phyloP scores from a whole-genome alignment of 2,888 invertebrate species.

The Eumerus sabulonum region DNA sequence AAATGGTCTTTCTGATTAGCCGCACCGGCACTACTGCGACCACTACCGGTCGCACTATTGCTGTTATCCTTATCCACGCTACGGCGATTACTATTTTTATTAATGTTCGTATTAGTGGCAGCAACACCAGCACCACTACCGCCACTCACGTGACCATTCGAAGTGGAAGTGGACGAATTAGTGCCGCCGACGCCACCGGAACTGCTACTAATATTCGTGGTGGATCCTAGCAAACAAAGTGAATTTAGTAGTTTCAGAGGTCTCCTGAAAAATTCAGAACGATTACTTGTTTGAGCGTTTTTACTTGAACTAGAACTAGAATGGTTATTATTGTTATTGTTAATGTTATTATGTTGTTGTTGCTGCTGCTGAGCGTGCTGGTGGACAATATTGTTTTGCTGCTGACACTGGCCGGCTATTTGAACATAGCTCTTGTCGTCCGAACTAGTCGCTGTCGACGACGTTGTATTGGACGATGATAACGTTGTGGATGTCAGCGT shows the following conservation, averaged over 20 bases:
- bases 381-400: conserved; percentile 64
- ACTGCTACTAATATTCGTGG: conserved; percentile 47
- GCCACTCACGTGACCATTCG: conserved; percentile 69
- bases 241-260: conserved; percentile 53
- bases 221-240: conserved; percentile 65
- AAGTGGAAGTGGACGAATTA: conserved; percentile 49
- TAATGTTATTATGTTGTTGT: conserved; percentile 69
- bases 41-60: conserved; percentile 29
- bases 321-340: conserved; percentile 69
- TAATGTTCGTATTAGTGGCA: conserved; percentile 71
- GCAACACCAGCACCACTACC: conserved; percentile 50
- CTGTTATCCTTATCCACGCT: conserved; percentile 78
- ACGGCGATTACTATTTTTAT: conserved; percentile 76
- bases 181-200: conserved; percentile 35
- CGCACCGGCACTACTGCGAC: conserved; percentile 30
- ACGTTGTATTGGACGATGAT: conserved; percentile 29
- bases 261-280: conserved; percentile 60
- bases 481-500: conserved; percentile 39
- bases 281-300: conserved; percentile 71
- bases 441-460: conserved; percentile 69
- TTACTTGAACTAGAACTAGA: conserved; percentile 70
- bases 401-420: conserved; percentile 69
- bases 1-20: conserved; percentile 53
- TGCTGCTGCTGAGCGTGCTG: conserved; percentile 68
- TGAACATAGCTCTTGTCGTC: conserved; percentile 74